phyloP scores from a whole-genome alignment of 2,888 invertebrate genomes.

The Liodrosophila aerea region DNA sequence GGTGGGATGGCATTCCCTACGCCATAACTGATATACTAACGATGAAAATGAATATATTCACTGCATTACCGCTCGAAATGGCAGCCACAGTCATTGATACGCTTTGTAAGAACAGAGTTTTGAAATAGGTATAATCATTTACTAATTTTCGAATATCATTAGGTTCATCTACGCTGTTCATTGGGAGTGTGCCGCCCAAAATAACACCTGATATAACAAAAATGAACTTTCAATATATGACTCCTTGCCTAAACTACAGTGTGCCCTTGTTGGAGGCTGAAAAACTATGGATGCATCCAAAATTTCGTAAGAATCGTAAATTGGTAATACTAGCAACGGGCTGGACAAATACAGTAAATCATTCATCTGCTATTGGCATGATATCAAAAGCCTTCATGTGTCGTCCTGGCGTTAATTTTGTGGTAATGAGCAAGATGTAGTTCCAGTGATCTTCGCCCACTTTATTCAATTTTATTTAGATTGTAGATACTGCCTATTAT shows the following conservation, averaged over 20 bases:
- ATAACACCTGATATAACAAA: constrained; percentile 74
- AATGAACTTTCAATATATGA: constrained; percentile 78
- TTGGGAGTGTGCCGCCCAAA: constrained; percentile 55
- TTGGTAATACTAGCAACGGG: constrained; percentile 80
- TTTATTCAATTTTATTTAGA: constrained; percentile 44
- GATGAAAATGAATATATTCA: constrained; percentile 68
- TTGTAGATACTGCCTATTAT: constrained; percentile 74
- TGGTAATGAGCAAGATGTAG: constrained; percentile 65
- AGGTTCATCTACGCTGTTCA: constrained; percentile 74
- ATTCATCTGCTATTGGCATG: constrained; percentile 60
- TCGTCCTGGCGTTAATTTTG: constrained; percentile 79
- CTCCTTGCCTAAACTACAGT: constrained; percentile 70
- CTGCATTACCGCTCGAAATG: constrained; percentile 70
- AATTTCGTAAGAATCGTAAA: constrained; percentile 70
- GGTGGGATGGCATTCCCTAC: constrained; percentile 55
- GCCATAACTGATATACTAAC: constrained; percentile 58
- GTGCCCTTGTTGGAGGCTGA: constrained; percentile 72
- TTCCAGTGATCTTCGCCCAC: no score
- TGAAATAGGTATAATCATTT: not conserved
- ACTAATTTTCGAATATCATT: not conserved
- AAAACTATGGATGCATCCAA: constrained; percentile 71
- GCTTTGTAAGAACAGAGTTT: constrained; percentile 58
- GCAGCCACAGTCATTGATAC: constrained; percentile 65
- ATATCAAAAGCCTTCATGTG: constrained; percentile 77
- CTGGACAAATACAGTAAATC: constrained; percentile 79